A percentile compares a stretch with the other conserved stretches of the same genome.
Evolutionary conservation across 2,113 vertebrate species (phyloP).

Genomic region (Myotis brandtii): DNA sequence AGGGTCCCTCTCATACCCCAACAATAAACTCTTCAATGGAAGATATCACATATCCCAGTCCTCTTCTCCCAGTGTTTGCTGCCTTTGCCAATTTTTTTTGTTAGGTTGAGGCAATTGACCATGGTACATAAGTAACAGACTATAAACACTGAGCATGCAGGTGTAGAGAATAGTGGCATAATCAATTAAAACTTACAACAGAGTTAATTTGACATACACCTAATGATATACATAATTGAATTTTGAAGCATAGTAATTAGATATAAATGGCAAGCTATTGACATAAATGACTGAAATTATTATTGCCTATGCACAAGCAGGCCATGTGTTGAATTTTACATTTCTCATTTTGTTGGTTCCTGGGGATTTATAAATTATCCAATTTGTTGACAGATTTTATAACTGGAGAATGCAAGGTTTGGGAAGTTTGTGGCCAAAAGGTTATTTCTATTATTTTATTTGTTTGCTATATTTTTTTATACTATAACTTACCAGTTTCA

Average conservation of each 20-base stretch:
- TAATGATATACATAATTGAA: constrained; percentile 70
- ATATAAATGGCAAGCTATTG: constrained; percentile 67
- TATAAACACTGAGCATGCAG: constrained; percentile 52
- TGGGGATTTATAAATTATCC: constrained; percentile 69
- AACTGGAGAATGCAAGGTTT: not conserved
- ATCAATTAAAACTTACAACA: constrained; percentile 64
- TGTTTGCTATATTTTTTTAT: constrained; percentile 37
- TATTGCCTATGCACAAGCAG: constrained; percentile 40
- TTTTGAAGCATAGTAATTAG: constrained; percentile 66
- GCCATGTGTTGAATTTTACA: constrained; percentile 48
- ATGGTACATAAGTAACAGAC: constrained; percentile 52
- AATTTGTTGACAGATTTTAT: constrained; percentile 57
- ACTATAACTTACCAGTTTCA: not conserved
- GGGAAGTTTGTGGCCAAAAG: not conserved
- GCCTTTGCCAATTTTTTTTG: not conserved
- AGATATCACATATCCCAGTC: not conserved
- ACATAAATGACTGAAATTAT: constrained; percentile 73
- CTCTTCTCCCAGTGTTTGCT: not conserved
- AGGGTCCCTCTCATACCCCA: not conserved
- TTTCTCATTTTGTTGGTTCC: constrained; percentile 63
- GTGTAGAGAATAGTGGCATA: constrained; percentile 51
- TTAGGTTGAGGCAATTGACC: not conserved
- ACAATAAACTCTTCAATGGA: not conserved
- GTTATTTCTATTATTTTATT: not conserved
- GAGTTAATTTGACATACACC: constrained; percentile 62